phyloP scores from a whole-genome alignment of 2,797 vertebrate genomes.

The Tiaroga cobitis region DNA sequence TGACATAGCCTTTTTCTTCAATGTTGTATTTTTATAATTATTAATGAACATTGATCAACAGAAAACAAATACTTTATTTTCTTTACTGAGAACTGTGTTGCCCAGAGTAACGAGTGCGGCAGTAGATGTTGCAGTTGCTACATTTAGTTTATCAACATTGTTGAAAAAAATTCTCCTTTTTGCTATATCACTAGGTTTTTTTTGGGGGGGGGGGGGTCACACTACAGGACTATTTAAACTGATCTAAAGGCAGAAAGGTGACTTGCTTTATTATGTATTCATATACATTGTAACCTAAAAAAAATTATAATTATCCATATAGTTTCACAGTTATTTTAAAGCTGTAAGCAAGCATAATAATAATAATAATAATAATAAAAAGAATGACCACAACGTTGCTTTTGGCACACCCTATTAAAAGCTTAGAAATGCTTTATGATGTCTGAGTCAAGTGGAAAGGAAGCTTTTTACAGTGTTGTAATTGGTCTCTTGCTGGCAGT shows the following conservation, averaged over 20 bases:
- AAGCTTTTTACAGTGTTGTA: slow-evolving; percentile 12
- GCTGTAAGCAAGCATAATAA: background rate
- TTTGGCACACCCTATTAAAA: background rate
- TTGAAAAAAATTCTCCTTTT: background rate
- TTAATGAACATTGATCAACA: background rate
- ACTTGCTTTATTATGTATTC: background rate
- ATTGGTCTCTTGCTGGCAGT: slow-evolving; percentile 26
- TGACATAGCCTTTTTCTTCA: background rate
- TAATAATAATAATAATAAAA: background rate
- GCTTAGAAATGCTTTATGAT: background rate
- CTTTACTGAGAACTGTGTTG: background rate
- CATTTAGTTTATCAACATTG: background rate
- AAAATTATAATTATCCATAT: background rate
- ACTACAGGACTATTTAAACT: background rate
- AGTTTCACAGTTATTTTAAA: background rate
- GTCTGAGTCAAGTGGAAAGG: background rate
- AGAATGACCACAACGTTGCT: background rate
- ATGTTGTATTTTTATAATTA: background rate
- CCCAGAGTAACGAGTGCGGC: slow-evolving; percentile 24
- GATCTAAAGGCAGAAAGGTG: background rate
- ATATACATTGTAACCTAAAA: too few species aligned
- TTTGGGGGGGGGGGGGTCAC: too few species aligned
- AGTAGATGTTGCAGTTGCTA: background rate
- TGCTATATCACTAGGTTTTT: background rate
- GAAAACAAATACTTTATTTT: background rate